Evolutionary conservation across 2,888 invertebrate species (phyloP), one percentile per base, ranked within the genome.

Genomic region (Sarcophaga carnaria): DNA sequence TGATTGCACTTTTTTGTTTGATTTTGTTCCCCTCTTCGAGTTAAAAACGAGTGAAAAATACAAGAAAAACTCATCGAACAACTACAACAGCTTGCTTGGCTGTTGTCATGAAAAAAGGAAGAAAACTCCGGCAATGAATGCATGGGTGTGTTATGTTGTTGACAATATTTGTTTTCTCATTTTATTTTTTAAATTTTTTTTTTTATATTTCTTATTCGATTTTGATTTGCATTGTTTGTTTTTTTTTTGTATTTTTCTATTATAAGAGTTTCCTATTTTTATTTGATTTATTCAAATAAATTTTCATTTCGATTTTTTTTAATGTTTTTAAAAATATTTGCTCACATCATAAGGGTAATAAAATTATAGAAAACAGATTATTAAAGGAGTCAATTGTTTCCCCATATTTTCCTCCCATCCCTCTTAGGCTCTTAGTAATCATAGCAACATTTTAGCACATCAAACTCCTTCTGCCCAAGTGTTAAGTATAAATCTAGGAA

Each of bases 281-380:
- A 64, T 84, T 84, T 66, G 80, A 80, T 84, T 71, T 80, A 84
- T 75, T 66, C 37, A 25, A 84, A 84, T 75, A 71, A 76, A 74
- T 76, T 75, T 72, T 84, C 70, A 75, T 79, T 83, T 67, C 67
- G 27, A 79, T 75, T 79, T 59, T 74, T 27, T 49, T 49, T 54
- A 17, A 76, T 45, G 62, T 27, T 27, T 71, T 66, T 77, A 60
- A 8, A 37, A 20, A 11, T 70, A 27, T 6, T 60, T 0, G 3
- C 25, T 22, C 27, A 14, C 22, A 60, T 45, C 54, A 67, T 62
- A 60, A 10, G 62, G 67, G 37, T 74, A 62, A 74, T 69, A 78
- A 83, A 64, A 54, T 63, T 5, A 69, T 22, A 22, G 5, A 37
- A 10, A 1, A 37, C 14, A 62, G 75, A 5, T 81, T 0, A 3